Conservation (phyloP, 2,888 invertebrate genomes). For the Caenorhabditis japonica region DNA sequence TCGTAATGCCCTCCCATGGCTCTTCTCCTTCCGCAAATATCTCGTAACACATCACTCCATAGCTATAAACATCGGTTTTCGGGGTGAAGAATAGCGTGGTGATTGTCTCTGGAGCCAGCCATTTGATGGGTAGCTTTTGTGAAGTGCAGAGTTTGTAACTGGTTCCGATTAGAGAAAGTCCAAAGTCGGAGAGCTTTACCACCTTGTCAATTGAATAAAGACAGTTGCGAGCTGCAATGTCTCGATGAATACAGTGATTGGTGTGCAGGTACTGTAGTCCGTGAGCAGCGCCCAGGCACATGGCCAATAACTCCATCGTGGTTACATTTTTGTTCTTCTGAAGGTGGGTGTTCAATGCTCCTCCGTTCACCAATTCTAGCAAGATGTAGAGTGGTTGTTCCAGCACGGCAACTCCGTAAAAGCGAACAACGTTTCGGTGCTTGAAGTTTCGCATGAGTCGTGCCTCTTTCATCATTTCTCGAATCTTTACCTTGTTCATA, state of each 20-base stretch:
- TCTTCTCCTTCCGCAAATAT: constrained; percentile 58
- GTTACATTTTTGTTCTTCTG: constrained; percentile 27
- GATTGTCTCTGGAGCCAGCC: constrained; percentile 55
- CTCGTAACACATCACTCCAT: constrained; percentile 60
- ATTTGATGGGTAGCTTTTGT: constrained; percentile 54
- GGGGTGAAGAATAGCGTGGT: constrained; percentile 36
- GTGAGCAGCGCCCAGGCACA: constrained; percentile 44
- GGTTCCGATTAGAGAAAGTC: constrained; percentile 37
- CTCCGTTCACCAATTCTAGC: constrained; percentile 48
- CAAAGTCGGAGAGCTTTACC: constrained; percentile 55
- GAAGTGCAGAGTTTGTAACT: constrained; percentile 31
- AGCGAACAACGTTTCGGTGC: constrained; percentile 52
- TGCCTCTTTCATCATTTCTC: constrained; percentile 58
- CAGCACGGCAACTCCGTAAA: constrained; percentile 53
- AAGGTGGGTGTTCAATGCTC: constrained; percentile 18
- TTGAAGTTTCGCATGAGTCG: constrained; percentile 51
- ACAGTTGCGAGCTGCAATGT: constrained; percentile 48
- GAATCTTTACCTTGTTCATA: constrained; percentile 45
- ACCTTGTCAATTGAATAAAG: constrained; percentile 32
- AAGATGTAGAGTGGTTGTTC: constrained; percentile 56
- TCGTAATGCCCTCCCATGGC: constrained; percentile 56
- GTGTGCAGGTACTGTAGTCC: constrained; percentile 45
- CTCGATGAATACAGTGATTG: constrained; percentile 38
- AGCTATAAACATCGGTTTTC: constrained; percentile 58
- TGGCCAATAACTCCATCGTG: constrained; percentile 17